Base-by-base conservation (phyloP, 2,113 vertebrate species). In the Tyrannus savana region DNA sequence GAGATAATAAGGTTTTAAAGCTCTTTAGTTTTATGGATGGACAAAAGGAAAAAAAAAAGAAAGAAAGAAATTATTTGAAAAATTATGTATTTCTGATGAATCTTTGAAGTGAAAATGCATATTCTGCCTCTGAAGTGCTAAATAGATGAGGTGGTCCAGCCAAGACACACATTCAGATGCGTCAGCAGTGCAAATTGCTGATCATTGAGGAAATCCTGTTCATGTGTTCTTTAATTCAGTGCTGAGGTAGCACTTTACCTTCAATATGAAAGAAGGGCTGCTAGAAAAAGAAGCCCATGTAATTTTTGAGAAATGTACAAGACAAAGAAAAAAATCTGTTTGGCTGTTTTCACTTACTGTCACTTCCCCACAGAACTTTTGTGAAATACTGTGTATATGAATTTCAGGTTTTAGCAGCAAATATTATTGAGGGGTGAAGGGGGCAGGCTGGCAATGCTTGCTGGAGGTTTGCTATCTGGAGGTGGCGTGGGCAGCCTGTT, bases 401-500 rank as follows among this genome's bases (percentile, higher is more conserved):
- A 62, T 37, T 90, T 42, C 39, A 75, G n/a, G 27, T 67, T 84
- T 42, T 60, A 87, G 56, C 24, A 83, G 30, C 10, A 64, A 52
- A 74, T 62, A 14, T 63, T 2, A 27, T 5, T 37, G 25, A 30
- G 6, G 7, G 7, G n/a, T 22, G 9, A n/a, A 22, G 5, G 5
- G 31, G 12, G 3, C 0, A 1, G 5, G 23, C 46, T 53, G 46
- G 7, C 62, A n/a, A n/a, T n/a, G n/a, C n/a, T n/a, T n/a, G n/a
- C n/a, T n/a, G n/a, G n/a, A n/a, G n/a, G 10, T 55, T 86, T 59
- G 35, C 59, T n/a, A 1, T 56, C 33, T 84, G 74, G 31, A 50
- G 27, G 5, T 47, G 13, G 7, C 23, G 6, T 39, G 22, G 53
- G 23, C 55, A 80, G 23, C 28, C 23, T 78, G 12, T 81, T 82